A percentile compares a stretch with the other conserved stretches of the same genome.
phyloP scores from a whole-genome alignment of 2,888 invertebrate genomes.

The Eulithis prunata region DNA sequence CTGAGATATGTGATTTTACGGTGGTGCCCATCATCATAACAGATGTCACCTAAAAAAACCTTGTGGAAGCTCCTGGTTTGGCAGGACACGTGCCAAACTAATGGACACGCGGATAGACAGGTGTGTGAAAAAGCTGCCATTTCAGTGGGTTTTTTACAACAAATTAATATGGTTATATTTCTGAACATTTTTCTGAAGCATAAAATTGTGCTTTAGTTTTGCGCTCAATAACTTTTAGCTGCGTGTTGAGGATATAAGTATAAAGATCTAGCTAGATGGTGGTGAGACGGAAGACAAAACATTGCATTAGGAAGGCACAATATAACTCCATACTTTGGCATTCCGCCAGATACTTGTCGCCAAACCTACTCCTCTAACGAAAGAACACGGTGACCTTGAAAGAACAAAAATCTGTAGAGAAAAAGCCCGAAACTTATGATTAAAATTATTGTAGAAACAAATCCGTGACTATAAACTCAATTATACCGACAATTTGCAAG shows the following conservation, averaged over 20 bases:
- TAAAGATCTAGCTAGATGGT: too few species aligned
- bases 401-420: neutral
- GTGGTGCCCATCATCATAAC: conserved; percentile 1
- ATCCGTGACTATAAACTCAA: conserved; percentile 6
- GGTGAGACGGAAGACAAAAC: neutral
- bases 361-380: neutral
- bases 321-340: neutral
- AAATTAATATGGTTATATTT: conserved; percentile 7
- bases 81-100: conserved; percentile 24
- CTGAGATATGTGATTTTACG: neutral
- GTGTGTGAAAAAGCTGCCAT: conserved; percentile 10
- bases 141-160: neutral
- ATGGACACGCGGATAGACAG: conserved; percentile 25
- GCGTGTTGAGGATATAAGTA: too few species aligned
- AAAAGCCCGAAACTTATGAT: neutral
- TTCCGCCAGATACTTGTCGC: neutral
- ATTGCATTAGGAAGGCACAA: neutral
- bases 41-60: neutral
- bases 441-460: neutral
- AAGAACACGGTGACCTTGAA: neutral
- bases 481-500: conserved; percentile 11
- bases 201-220: neutral
- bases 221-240: too few species aligned
- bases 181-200: neutral
- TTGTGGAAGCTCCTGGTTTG: neutral